These are phyloP conservation scores for Salvelinus fontinalis DNA, from an alignment of 2,113 vertebrate genomes.

Conservation along the genomic window DNA sequence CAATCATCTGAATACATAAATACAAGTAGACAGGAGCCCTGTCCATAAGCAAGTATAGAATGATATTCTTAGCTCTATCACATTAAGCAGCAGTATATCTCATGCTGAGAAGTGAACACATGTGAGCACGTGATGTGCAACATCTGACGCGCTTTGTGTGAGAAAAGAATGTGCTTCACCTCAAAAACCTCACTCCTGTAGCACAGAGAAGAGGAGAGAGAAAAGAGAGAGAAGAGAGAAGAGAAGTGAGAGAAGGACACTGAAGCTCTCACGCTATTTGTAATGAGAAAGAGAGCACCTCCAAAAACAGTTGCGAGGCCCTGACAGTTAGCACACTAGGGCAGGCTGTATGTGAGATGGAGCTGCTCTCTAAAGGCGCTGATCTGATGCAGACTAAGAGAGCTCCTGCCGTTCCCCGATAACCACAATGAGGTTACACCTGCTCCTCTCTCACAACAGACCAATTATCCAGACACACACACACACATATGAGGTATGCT, in stretches of 20 bases:
- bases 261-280: not conserved
- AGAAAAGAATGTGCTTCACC: conserved; percentile 66
- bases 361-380: conserved; percentile 18
- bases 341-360: not conserved
- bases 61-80: not conserved
- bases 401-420: conserved; percentile 59
- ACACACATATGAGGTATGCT: not conserved
- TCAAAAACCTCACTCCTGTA: conserved; percentile 69
- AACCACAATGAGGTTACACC: conserved; percentile 74
- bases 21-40: no score
- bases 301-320: no score
- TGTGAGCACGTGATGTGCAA: conserved; percentile 62
- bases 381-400: conserved; percentile 69
- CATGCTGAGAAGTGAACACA: conserved; percentile 44
- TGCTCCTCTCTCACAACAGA: conserved; percentile 56
- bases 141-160: conserved; percentile 69
- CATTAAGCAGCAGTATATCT: conserved; percentile 13
- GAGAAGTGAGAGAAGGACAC: not conserved
- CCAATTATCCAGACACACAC: not conserved
- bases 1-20: not conserved
- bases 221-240: conserved; percentile 15
- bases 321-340: not conserved
- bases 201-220: conserved; percentile 37
- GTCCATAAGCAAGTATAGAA: not conserved
- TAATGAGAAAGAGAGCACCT: conserved; percentile 2